phyloP scores from a whole-genome alignment of 2,113 vertebrate genomes.

The Cyanoramphus novaezelandiae region DNA sequence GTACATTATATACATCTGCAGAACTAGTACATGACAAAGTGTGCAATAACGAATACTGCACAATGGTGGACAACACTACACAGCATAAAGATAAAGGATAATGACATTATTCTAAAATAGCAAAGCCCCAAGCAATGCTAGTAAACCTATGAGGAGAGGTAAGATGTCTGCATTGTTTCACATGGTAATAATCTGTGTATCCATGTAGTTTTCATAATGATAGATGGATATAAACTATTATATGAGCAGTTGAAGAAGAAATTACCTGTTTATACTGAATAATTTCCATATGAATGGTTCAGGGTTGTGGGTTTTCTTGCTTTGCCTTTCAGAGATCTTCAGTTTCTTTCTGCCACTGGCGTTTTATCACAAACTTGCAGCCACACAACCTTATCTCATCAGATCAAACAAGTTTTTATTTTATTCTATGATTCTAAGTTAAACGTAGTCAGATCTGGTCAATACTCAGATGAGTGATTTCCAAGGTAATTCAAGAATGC shows the following conservation, averaged over 20 bases:
- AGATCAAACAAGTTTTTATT: neutral
- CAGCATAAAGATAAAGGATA: conserved; percentile 13
- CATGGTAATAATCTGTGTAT: neutral
- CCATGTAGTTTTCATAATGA: neutral
- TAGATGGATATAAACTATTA: neutral
- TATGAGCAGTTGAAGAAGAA: neutral
- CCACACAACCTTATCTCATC: neutral
- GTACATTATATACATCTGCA: neutral
- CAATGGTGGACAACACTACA: neutral
- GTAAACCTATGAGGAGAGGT: neutral
- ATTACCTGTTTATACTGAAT: neutral
- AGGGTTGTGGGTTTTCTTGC: neutral
- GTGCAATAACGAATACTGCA: neutral
- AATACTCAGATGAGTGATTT: conserved; percentile 6
- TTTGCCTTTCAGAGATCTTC: neutral
- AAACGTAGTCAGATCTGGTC: neutral
- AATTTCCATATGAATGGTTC: neutral
- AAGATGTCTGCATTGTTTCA: neutral
- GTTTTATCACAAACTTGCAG: conserved; percentile 44
- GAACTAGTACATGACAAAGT: neutral
- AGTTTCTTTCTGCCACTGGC: neutral
- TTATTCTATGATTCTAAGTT: neutral
- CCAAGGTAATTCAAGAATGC: neutral
- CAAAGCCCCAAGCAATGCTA: neutral
- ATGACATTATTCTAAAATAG: neutral